A percentile compares a stretch with the other conserved stretches of the same genome.
Conservation (phyloP, 1,140 invertebrate genomes). For the Drosophila pachea region DNA sequence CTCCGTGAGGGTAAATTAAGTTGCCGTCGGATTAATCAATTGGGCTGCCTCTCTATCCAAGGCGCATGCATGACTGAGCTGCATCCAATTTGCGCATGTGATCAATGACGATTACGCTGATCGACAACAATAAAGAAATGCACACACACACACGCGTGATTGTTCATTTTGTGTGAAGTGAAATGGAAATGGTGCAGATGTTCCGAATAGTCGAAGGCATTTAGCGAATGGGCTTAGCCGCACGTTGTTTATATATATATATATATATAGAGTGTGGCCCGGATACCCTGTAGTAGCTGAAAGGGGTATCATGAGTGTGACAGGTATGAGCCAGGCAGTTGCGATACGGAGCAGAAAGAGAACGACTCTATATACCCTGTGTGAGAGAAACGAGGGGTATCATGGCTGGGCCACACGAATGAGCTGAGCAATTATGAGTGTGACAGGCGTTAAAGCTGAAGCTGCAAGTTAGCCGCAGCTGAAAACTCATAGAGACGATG, state of each 20-base stretch:
- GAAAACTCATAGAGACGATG: too few relatives aligned
- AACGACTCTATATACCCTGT: too few relatives aligned
- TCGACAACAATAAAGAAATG: slow-evolving; percentile 10
- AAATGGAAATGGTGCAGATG: slow-evolving; percentile 41
- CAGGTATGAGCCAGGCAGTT: too few relatives aligned
- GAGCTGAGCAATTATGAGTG: too few relatives aligned
- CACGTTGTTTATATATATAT: too few relatives aligned
- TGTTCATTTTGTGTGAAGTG: slow-evolving; percentile 33
- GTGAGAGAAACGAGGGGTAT: too few relatives aligned
- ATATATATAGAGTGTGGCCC: too few relatives aligned
- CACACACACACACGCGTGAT: slow-evolving; percentile 13
- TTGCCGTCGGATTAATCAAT: slow-evolving; percentile 43
- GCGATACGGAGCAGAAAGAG: too few relatives aligned
- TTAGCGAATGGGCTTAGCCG: slow-evolving; percentile 21
- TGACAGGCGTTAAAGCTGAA: too few relatives aligned
- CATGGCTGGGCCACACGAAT: too few relatives aligned
- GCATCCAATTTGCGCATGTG: slow-evolving; percentile 50
- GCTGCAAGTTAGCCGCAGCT: too few relatives aligned
- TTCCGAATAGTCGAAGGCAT: slow-evolving; percentile 34
- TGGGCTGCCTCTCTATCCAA: slow-evolving; percentile 32
- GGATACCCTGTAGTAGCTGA: too few relatives aligned
- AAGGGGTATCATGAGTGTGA: background rate
- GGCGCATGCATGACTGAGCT: slow-evolving; percentile 43
- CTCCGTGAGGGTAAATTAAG: slow-evolving; percentile 30
- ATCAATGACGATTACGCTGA: slow-evolving; percentile 31